These are phyloP conservation scores for Nasonia vitripennis DNA, from an alignment of 1,140 invertebrate species.

Conservation along the genomic window DNA sequence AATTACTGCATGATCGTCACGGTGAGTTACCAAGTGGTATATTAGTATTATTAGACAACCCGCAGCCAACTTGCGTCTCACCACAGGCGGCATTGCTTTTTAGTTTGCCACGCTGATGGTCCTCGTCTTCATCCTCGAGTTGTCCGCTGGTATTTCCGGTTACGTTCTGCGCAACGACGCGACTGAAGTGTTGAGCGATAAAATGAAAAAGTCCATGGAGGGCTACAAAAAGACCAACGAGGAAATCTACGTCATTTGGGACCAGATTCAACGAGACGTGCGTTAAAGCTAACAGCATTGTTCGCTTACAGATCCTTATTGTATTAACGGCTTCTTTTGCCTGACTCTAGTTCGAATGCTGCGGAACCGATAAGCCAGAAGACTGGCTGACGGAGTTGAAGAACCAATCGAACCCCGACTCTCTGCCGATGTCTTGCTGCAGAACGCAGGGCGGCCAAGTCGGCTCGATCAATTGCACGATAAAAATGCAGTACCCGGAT, in stretches of 20 bases:
- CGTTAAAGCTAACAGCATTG: slow-evolving; percentile 55
- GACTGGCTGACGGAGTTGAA: slow-evolving; percentile 78
- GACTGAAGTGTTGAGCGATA: slow-evolving; percentile 72
- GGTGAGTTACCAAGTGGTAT: slow-evolving; percentile 70
- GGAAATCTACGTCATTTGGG: slow-evolving; percentile 77
- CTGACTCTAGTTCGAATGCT: slow-evolving; percentile 81
- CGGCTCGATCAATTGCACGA: slow-evolving; percentile 63
- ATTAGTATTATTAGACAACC: too few species aligned
- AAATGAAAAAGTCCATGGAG: slow-evolving; percentile 75
- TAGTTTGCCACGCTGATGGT: slow-evolving; percentile 86
- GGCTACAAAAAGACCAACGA: slow-evolving; percentile 70
- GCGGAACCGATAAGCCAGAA: slow-evolving; percentile 77
- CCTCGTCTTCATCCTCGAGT: slow-evolving; percentile 87
- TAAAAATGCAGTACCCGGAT: background rate
- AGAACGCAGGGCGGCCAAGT: slow-evolving; percentile 13
- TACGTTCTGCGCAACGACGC: slow-evolving; percentile 81
- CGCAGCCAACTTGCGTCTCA: too few species aligned
- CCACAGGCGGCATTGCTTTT: slow-evolving; percentile 11
- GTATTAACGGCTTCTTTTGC: background rate
- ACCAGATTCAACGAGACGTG: slow-evolving; percentile 79
- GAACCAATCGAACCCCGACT: slow-evolving; percentile 28
- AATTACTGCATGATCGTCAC: slow-evolving; percentile 88
- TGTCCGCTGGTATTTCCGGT: slow-evolving; percentile 87
- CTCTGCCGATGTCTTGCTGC: slow-evolving; percentile 82
- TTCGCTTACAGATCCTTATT: too few species aligned